Conservation (phyloP, 2,113 vertebrate species). For the Syngnathus typhle region DNA sequence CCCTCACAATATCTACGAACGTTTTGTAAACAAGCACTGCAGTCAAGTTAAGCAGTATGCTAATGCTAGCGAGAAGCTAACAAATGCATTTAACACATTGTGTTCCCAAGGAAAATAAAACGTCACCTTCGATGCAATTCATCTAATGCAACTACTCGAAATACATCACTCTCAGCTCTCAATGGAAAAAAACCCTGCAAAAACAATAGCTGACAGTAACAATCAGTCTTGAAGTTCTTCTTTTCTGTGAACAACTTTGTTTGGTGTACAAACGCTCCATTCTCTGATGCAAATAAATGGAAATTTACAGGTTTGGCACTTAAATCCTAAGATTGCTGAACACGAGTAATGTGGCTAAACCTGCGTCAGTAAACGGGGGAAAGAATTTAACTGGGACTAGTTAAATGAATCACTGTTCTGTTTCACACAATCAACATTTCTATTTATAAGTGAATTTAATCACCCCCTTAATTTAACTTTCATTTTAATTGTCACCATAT, state of each 20-base stretch:
- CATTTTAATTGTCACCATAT: conserved; percentile 31
- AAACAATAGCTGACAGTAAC: neutral
- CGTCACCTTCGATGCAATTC: too few relatives aligned
- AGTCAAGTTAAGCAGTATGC: too few relatives aligned
- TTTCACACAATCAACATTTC: conserved; percentile 40
- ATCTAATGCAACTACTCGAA: too few relatives aligned
- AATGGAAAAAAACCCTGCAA: neutral
- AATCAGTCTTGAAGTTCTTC: neutral
- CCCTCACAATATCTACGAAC: too few relatives aligned
- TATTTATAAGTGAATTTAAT: conserved; percentile 35
- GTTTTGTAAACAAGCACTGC: too few relatives aligned
- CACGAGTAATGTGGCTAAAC: conserved; percentile 31
- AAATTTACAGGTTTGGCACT: conserved; percentile 48
- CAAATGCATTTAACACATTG: too few relatives aligned
- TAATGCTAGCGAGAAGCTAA: too few relatives aligned
- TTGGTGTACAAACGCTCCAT: conserved; percentile 32
- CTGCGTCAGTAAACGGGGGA: conserved; percentile 37
- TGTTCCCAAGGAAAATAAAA: too few relatives aligned
- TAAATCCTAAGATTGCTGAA: conserved; percentile 18
- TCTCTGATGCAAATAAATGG: conserved; percentile 40
- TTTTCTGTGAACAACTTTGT: neutral
- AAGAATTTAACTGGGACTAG: conserved; percentile 34
- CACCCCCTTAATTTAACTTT: conserved; percentile 21
- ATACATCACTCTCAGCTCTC: too few relatives aligned
- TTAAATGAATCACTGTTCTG: conserved; percentile 31